phyloP scores from a whole-genome alignment of 1,140 invertebrate genomes.

The Batillaria attramentaria region DNA sequence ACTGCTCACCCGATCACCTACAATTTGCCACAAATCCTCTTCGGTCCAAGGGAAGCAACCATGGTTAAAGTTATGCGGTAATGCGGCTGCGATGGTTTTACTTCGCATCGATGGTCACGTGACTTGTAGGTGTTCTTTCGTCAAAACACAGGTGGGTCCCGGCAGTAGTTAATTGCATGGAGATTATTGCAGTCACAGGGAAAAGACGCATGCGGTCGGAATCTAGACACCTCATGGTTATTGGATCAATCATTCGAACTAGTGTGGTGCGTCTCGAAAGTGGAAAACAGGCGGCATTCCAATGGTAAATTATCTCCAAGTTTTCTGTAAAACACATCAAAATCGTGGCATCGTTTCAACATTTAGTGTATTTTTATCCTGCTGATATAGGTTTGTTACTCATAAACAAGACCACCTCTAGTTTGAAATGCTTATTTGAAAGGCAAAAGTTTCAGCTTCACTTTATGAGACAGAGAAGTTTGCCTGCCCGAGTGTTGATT shows the following conservation, averaged over 20 bases:
- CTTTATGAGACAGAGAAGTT: neutral
- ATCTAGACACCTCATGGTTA: neutral
- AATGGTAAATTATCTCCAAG: conserved; percentile 22
- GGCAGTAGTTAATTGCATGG: neutral
- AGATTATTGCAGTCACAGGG: neutral
- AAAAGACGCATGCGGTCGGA: neutral
- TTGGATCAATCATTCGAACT: neutral
- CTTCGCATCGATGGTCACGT: conserved; percentile 1
- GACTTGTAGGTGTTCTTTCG: conserved; percentile 20
- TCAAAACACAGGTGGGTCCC: conserved; percentile 12
- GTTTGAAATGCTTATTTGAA: neutral
- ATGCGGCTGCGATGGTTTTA: neutral
- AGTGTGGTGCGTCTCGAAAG: neutral
- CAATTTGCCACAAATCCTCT: too few species aligned
- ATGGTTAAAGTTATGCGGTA: too few species aligned
- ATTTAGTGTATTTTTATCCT: neutral
- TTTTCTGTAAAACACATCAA: neutral
- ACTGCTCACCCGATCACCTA: too few species aligned
- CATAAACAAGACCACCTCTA: neutral
- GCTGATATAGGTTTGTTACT: neutral
- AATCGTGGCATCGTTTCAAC: neutral
- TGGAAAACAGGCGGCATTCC: conserved; percentile 7
- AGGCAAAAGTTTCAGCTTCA: neutral
- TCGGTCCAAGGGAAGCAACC: too few species aligned
- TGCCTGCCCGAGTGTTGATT: neutral